These are phyloP conservation scores for Polypedilum vanderplanki DNA, from an alignment of 1,140 invertebrate species.

Conservation along the genomic window DNA sequence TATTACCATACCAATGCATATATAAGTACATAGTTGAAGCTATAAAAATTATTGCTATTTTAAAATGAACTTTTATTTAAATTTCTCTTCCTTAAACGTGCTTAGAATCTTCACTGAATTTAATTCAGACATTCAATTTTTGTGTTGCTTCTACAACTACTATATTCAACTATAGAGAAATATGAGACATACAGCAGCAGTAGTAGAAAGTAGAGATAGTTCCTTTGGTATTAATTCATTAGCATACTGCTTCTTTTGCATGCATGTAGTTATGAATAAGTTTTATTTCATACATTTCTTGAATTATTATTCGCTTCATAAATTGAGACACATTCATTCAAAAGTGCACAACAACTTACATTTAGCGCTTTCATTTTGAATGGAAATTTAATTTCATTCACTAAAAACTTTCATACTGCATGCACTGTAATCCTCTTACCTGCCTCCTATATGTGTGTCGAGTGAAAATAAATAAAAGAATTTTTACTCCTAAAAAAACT, in stretches of 20 bases:
- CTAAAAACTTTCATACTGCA: neutral
- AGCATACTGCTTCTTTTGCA: conserved; percentile 17
- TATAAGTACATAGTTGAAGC: neutral
- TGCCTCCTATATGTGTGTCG: neutral
- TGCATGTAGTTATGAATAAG: neutral
- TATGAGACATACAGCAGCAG: no score
- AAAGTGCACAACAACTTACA: neutral
- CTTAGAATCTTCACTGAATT: neutral
- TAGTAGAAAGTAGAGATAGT: neutral
- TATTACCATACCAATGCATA: neutral
- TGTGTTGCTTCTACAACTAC: neutral
- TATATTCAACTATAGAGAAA: no score
- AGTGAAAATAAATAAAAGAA: conserved; percentile 1
- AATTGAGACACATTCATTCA: neutral
- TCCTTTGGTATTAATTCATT: conserved; percentile 22
- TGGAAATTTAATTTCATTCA: conserved; percentile 19
- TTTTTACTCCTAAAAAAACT: neutral
- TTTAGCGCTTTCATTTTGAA: conserved; percentile 18
- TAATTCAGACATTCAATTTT: no score
- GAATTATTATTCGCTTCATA: neutral
- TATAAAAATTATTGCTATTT: conserved; percentile 19
- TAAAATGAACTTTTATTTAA: conserved; percentile 29
- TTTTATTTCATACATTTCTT: neutral
- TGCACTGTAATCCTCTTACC: conserved; percentile 17
- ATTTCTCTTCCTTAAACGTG: conserved; percentile 13